Conservation (phyloP, 2,797 vertebrate species). For the Parauchenoglanis punctatus region DNA sequence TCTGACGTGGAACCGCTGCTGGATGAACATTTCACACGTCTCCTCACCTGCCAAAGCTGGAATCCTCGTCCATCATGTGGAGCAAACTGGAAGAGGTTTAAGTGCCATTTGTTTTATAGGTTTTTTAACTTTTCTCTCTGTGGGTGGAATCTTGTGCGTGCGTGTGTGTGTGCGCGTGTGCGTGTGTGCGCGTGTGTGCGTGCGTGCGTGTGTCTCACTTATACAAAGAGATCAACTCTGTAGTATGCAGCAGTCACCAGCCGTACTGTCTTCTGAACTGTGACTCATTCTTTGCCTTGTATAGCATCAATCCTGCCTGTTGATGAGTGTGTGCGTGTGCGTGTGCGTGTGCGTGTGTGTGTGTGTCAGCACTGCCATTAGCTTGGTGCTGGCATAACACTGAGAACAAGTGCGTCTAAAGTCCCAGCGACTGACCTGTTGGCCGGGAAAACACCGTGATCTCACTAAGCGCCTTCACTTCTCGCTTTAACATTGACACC, state of each 20-base stretch:
- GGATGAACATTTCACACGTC: background rate
- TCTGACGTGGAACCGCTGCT: constrained; percentile 22
- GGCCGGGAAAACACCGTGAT: background rate
- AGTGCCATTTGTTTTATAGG: background rate
- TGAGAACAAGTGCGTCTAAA: background rate
- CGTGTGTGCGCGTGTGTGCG: background rate
- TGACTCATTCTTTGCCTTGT: background rate
- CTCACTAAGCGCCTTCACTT: background rate
- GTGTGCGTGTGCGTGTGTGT: no score
- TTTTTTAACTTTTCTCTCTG: background rate
- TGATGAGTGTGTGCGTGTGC: background rate
- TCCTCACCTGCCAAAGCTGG: background rate
- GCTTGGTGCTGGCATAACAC: background rate
- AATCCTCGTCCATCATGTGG: background rate
- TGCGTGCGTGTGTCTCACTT: background rate
- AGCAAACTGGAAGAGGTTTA: constrained; percentile 2
- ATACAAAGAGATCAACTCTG: no score
- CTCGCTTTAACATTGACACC: constrained; percentile 20
- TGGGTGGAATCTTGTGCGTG: constrained; percentile 17
- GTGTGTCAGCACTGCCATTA: constrained; percentile 4
- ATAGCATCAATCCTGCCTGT: background rate
- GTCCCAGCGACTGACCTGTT: background rate
- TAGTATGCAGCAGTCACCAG: background rate
- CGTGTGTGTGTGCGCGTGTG: background rate
- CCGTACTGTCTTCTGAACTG: background rate